Conservation (phyloP, 2,888 invertebrate genomes). For the Ceriagrion tenellum region DNA sequence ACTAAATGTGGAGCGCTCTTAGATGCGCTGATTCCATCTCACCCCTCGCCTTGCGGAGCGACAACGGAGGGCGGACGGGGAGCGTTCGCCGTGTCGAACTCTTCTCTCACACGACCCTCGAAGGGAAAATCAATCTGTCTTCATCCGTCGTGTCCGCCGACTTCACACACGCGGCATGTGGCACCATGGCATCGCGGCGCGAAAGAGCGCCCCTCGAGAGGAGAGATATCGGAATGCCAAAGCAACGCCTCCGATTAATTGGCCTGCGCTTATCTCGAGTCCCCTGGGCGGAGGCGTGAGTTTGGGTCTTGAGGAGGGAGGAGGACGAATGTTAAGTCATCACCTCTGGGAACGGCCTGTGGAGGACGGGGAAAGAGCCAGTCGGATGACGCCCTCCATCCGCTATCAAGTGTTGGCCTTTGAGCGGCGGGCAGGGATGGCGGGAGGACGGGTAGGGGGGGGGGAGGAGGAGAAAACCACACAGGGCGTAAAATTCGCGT, state of each 20-base stretch:
- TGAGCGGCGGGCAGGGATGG: not conserved
- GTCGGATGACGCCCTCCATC: not conserved
- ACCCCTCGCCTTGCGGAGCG: too few relatives aligned
- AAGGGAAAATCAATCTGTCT: not conserved
- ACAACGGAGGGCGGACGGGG: too few relatives aligned
- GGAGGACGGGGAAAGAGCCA: not conserved
- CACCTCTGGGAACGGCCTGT: not conserved
- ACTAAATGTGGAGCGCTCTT: too few relatives aligned
- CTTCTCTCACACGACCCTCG: not conserved
- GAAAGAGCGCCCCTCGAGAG: too few relatives aligned
- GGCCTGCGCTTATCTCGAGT: not conserved
- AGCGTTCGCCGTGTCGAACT: not conserved
- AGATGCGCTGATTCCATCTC: too few relatives aligned
- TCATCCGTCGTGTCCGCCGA: too few relatives aligned
- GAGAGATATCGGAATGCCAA: not conserved
- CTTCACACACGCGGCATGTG: too few relatives aligned
- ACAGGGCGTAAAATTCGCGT: not conserved
- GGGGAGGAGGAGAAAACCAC: not conserved
- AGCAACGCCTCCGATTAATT: not conserved
- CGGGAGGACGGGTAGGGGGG: too few relatives aligned
- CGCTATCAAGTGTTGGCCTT: not conserved
- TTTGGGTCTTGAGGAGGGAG: not conserved
- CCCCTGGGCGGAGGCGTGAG: not conserved
- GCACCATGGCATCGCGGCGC: too few relatives aligned
- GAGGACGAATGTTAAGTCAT: not conserved